Evolutionary conservation across 2,797 vertebrate species (phyloP).

Genomic region (Poecile montanus): DNA sequence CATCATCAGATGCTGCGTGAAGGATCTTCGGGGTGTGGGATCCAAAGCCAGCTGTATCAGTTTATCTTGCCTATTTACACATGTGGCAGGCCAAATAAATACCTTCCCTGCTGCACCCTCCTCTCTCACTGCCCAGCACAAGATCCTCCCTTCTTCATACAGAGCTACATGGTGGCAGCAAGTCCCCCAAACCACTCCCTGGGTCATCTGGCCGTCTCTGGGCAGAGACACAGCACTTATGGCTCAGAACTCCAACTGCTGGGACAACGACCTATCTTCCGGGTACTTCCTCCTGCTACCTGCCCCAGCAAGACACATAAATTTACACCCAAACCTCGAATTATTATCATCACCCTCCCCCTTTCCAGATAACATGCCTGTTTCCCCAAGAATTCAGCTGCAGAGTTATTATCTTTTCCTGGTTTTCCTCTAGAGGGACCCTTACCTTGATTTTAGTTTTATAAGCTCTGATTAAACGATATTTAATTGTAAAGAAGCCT

Average conservation of each 20-base stretch:
- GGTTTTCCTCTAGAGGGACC: slow-evolving; percentile 69
- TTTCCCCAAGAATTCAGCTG: slow-evolving; percentile 9
- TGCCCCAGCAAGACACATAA: neutral
- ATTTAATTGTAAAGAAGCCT: slow-evolving; percentile 43
- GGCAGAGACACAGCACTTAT: fast-evolving
- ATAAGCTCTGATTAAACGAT: slow-evolving; percentile 58
- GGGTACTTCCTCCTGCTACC: neutral
- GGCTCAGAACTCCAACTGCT: neutral
- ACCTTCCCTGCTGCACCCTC: neutral
- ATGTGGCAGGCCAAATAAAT: fast-evolving
- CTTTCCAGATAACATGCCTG: neutral
- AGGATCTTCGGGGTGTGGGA: neutral
- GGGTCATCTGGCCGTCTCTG: neutral
- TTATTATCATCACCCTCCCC: neutral
- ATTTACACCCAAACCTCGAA: neutral
- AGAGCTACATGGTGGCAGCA: fast-evolving
- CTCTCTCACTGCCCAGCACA: neutral
- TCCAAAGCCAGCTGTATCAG: neutral
- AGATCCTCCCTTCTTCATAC: neutral
- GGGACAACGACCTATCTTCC: neutral
- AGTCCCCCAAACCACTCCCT: fast-evolving
- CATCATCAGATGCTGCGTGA: neutral
- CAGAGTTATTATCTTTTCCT: slow-evolving; percentile 43
- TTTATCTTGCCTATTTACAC: neutral
- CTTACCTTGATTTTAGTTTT: slow-evolving; percentile 64